A percentile compares a stretch with the other conserved stretches of the same genome.
These are phyloP conservation scores for Adrianichthys oophorus DNA, from an alignment of 2,797 vertebrate species.

Conservation along the genomic window DNA sequence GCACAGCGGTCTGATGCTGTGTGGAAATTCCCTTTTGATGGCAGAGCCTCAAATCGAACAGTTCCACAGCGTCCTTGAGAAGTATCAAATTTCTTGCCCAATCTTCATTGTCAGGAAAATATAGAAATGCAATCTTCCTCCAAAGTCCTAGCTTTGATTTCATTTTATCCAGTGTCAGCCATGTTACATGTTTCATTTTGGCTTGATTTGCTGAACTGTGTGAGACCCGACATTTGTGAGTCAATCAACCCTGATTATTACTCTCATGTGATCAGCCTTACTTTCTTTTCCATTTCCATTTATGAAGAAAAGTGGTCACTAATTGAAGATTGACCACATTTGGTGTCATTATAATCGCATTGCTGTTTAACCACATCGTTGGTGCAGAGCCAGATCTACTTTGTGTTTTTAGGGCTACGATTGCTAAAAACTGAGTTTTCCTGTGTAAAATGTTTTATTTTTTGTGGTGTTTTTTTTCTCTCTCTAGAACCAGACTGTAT, in stretches of 20 bases:
- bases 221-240: background rate
- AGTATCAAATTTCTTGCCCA: constrained; percentile 49
- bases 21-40: constrained; percentile 66
- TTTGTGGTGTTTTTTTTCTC: constrained; percentile 17
- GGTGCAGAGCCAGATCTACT: no score
- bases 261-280: background rate
- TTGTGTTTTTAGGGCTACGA: constrained; percentile 29
- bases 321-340: constrained; percentile 9
- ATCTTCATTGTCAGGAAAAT: constrained; percentile 44
- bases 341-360: no score
- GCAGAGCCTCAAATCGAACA: constrained; percentile 60
- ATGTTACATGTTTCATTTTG: no score
- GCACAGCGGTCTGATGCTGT: constrained; percentile 37
- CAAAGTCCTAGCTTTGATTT: constrained; percentile 36
- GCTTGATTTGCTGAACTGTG: background rate
- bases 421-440: constrained; percentile 35
- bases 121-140: constrained; percentile 33
- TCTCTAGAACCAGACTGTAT: constrained; percentile 87
- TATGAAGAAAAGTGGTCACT: constrained; percentile 6
- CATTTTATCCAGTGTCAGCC: no score
- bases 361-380: no score
- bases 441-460: constrained; percentile 11
- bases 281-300: no score
- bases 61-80: constrained; percentile 50
- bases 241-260: constrained; percentile 8